Conservation (phyloP, 2,888 invertebrate species). For the Cerastis rubricosa region DNA sequence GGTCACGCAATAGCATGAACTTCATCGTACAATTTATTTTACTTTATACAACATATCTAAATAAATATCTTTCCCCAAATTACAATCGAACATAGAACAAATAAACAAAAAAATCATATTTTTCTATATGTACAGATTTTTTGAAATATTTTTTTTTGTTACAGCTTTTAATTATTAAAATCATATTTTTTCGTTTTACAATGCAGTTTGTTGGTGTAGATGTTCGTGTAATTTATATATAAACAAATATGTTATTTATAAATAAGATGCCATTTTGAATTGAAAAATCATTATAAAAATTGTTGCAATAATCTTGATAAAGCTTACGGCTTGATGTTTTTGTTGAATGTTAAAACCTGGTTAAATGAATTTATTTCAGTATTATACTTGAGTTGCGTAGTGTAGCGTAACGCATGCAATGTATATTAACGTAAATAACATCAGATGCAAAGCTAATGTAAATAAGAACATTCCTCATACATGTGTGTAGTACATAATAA, state of each 20-base stretch:
- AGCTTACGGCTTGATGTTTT: constrained; percentile 65
- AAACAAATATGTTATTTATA: constrained; percentile 62
- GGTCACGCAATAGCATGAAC: constrained; percentile 77
- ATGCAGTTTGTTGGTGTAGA: constrained; percentile 70
- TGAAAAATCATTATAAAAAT: constrained; percentile 63
- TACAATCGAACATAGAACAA: constrained; percentile 32
- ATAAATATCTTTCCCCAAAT: constrained; percentile 52
- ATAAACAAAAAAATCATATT: constrained; percentile 65
- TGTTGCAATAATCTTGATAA: constrained; percentile 69
- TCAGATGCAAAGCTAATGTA: constrained; percentile 87
- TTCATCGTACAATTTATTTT: constrained; percentile 80
- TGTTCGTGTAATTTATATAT: constrained; percentile 69
- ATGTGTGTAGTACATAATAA: constrained; percentile 91
- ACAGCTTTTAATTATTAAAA: constrained; percentile 60
- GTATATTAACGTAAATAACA: constrained; percentile 64
- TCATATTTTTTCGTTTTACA: constrained; percentile 70
- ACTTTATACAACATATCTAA: constrained; percentile 66
- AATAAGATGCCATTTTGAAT: constrained; percentile 75
- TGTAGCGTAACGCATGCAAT: constrained; percentile 72
- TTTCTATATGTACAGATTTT: constrained; percentile 77
- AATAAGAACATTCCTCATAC: constrained; percentile 91
- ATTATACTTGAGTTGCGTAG: constrained; percentile 79
- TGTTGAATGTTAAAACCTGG: constrained; percentile 70
- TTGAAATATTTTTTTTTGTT: constrained; percentile 69
- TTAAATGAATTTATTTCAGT: constrained; percentile 79